phyloP scores from a whole-genome alignment of 2,888 invertebrate genomes.

The Stictocephala bisonia region DNA sequence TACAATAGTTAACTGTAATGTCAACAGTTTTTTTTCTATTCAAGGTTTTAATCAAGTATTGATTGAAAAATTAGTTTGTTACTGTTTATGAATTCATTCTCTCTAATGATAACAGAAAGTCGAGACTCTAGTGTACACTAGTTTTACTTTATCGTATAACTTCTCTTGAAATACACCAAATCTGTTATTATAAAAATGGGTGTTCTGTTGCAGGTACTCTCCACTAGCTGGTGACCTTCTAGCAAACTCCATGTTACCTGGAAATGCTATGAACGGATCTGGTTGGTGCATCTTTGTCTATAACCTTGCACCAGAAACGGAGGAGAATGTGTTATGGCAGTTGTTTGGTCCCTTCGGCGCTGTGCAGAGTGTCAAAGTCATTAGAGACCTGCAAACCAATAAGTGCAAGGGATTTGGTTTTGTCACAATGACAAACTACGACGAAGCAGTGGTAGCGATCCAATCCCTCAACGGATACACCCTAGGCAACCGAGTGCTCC shows the following conservation, averaged over 20 bases:
- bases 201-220: slow-evolving; percentile 76
- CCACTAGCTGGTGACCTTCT: slow-evolving; percentile 85
- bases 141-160: no score
- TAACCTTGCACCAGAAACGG: slow-evolving; percentile 91
- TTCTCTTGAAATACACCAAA: not conserved
- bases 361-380: slow-evolving; percentile 97
- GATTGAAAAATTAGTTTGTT: no score
- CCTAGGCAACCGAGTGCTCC: slow-evolving; percentile 93
- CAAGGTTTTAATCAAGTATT: no score
- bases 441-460: slow-evolving; percentile 96
- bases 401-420: slow-evolving; percentile 99
- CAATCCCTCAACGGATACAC: slow-evolving; percentile 97
- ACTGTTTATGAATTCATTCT: no score
- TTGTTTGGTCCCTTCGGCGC: slow-evolving; percentile 97
- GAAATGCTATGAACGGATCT: slow-evolving; percentile 86
- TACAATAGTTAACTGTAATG: no score
- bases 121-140: no score
- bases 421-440: slow-evolving; percentile 98
- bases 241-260: slow-evolving; percentile 83
- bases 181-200: slow-evolving; percentile 25
- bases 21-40: no score
- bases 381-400: slow-evolving; percentile 94
- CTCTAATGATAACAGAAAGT: no score
- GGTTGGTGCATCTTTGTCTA: slow-evolving; percentile 96
- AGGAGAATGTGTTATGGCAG: slow-evolving; percentile 93